Conservation (phyloP, 1,140 invertebrate species). For the Rhyacophila brunnea region DNA sequence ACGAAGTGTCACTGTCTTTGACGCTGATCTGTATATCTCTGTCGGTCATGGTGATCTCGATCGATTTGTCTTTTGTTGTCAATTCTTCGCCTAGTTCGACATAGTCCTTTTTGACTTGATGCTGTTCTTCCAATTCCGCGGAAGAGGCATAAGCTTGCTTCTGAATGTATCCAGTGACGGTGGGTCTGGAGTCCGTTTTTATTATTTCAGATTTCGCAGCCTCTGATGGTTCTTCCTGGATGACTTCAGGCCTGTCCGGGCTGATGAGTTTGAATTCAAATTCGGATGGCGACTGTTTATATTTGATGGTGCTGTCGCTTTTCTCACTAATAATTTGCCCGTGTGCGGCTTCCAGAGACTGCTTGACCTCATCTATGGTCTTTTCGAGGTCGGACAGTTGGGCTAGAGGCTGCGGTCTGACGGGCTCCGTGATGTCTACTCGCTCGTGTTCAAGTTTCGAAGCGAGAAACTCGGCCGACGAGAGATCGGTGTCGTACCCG, state of each 20-base stretch:
- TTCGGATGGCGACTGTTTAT: constrained; percentile 69
- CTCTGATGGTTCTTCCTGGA: constrained; percentile 49
- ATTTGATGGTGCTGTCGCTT: constrained; percentile 54
- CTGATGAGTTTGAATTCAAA: constrained; percentile 65
- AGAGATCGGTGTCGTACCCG: constrained; percentile 65
- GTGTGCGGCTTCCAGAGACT: constrained; percentile 64
- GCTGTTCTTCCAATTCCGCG: constrained; percentile 20
- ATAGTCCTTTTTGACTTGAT: constrained; percentile 26
- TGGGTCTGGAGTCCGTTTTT: constrained; percentile 6
- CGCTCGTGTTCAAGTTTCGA: constrained; percentile 55
- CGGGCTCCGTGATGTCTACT: constrained; percentile 47
- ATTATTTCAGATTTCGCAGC: not conserved
- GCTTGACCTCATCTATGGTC: constrained; percentile 68
- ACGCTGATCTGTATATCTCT: constrained; percentile 23
- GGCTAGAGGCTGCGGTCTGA: constrained; percentile 48
- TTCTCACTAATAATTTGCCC: constrained; percentile 65
- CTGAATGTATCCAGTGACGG: constrained; percentile 1
- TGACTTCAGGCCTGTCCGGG: constrained; percentile 52
- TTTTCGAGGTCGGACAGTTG: constrained; percentile 58
- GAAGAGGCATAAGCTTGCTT: constrained; percentile 31
- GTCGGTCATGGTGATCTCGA: constrained; percentile 24
- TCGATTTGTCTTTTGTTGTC: constrained; percentile 5
- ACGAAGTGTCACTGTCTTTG: constrained; percentile 27
- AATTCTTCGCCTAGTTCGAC: constrained; percentile 20
- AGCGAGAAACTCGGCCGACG: constrained; percentile 61